Evolutionary conservation across 1,140 invertebrate genomes (phyloP).

Genomic region (Pseudachorutes palmiensis): DNA sequence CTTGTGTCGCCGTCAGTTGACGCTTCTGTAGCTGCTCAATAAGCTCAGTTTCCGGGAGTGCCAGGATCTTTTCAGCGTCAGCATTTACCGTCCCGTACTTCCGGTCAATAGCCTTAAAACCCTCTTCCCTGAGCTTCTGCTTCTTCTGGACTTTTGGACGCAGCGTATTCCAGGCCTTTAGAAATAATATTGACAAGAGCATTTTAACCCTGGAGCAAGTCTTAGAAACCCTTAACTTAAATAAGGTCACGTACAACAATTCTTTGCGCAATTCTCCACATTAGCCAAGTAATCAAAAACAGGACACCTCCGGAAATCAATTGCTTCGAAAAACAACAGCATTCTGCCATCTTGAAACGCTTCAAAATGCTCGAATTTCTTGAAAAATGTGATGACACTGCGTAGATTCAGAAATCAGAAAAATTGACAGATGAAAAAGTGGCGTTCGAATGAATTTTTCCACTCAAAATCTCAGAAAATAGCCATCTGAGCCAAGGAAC

Average conservation of each 20-base stretch:
- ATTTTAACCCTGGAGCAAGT: too few species aligned
- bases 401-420: too few species aligned
- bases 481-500: too few species aligned
- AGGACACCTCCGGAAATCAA: not conserved
- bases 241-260: not conserved
- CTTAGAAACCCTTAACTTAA: not conserved
- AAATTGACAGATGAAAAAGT: too few species aligned
- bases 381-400: too few species aligned
- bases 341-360: too few species aligned
- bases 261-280: not conserved
- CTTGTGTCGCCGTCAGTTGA: constrained; percentile 27
- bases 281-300: not conserved
- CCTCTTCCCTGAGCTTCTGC: constrained; percentile 25
- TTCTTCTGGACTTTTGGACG: constrained; percentile 16
- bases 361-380: too few species aligned
- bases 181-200: not conserved
- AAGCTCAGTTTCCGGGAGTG: constrained; percentile 23
- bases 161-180: not conserved
- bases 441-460: too few species aligned
- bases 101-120: constrained; percentile 26
- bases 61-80: constrained; percentile 29
- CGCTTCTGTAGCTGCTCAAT: constrained; percentile 29
- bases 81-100: constrained; percentile 21
- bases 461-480: too few species aligned
- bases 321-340: not conserved